A percentile compares a stretch with the other conserved stretches of the same genome.
phyloP scores from a whole-genome alignment of 2,113 vertebrate genomes.

The Noturus placidus region DNA sequence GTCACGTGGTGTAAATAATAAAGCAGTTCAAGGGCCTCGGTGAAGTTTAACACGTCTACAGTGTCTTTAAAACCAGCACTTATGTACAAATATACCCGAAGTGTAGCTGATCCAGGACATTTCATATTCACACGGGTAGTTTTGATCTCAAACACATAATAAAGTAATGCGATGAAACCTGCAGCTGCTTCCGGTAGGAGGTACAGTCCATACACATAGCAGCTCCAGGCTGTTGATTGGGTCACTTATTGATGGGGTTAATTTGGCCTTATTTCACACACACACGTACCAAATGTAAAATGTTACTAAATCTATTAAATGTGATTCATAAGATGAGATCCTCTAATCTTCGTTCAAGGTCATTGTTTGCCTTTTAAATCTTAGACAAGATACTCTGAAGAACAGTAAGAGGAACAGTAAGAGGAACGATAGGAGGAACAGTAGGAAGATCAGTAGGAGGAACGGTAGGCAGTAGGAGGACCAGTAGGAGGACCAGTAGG shows the following conservation, averaged over 20 bases:
- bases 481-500: too few relatives aligned
- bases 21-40: background rate
- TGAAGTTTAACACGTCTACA: background rate
- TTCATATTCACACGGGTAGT: background rate
- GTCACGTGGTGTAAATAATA: background rate
- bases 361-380: too few relatives aligned
- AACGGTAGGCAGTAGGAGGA: too few relatives aligned
- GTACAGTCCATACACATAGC: background rate
- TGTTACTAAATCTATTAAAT: too few relatives aligned
- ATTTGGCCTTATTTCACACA: background rate
- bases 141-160: too few relatives aligned
- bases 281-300: too few relatives aligned
- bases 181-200: background rate
- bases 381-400: too few relatives aligned
- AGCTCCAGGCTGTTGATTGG: background rate
- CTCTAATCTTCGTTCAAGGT: too few relatives aligned
- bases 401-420: too few relatives aligned
- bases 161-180: background rate
- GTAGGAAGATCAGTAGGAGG: too few relatives aligned
- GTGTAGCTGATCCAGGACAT: background rate
- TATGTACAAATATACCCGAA: background rate
- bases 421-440: too few relatives aligned
- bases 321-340: background rate
- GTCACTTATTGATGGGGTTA: background rate
- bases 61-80: background rate